Base-by-base conservation (phyloP, 2,797 vertebrate species). In the Enteromius anoplus region DNA sequence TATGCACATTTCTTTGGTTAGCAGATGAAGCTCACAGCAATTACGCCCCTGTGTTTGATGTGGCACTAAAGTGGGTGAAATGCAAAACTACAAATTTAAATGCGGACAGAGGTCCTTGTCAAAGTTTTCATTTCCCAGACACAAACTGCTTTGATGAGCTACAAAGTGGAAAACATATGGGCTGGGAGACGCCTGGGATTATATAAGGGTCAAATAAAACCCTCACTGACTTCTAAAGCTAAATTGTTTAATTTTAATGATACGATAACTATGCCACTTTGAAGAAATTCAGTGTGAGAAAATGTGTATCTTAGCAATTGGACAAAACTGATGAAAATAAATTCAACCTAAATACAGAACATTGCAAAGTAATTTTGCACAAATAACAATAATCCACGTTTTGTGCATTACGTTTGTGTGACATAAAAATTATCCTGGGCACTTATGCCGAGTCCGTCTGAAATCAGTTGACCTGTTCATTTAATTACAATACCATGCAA, bases 11-110 rank as follows among this genome's bases (percentile, higher is more conserved):
- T 29, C 42, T 49, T 72, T 12, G 49, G 26, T 12, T 53, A 53
- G 47, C 40, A 65, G 66, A 77, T 55, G 49, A 71, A 81, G 37
- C 29, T 49, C 23, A 23, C 47, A n/a, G 26, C 58, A 66, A 78
- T 78, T 81, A 78, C 32, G 1, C 23, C 29, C 26, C 15, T 17
- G 8, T 26, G 55, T 37, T 29, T 86, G 58, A 45, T 65, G 55
- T 34, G 21, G 85, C 72, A 75, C 58, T 49, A 51, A 2, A 83
- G 51, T 83, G 77, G 77, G 81, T 76, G 55, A 80, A 86, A 80
- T 70, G 42, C 81, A 83, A 83, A 79, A 68, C 62, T 69, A 51
- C 75, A 37, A 40, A 78, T 45, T 7, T 80, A 75, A 79, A 75
- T 58, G 53, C 0, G 9, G 53, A 65, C 37, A 58, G 11, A 53